Conservation (phyloP, 53 echinoderm and acorn worm species). For the Luidia sarsii region DNA sequence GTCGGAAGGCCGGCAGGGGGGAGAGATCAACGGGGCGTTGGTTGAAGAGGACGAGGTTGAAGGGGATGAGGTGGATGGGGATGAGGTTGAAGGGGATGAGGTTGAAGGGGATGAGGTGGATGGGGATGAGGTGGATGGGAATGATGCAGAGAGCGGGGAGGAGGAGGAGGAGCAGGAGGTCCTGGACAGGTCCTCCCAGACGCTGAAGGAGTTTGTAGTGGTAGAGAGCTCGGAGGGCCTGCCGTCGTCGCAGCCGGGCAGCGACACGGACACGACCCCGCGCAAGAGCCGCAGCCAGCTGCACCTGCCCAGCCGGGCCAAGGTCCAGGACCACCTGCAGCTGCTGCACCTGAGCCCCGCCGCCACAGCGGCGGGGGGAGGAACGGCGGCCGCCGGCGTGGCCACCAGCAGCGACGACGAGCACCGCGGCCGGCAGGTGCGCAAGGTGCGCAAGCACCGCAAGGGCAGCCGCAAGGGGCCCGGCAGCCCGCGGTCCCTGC, state of each 20-base stretch:
- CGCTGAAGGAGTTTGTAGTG: conserved; percentile 78
- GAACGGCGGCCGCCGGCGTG: too few relatives aligned
- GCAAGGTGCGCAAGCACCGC: conserved; percentile 3
- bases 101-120: conserved; percentile 37
- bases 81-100: conserved; percentile 17
- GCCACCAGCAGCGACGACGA: conserved; percentile 51
- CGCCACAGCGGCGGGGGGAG: too few relatives aligned
- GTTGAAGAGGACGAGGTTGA: background rate
- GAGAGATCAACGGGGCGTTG: background rate
- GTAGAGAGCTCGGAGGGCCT: conserved; percentile 56
- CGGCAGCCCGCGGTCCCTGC: conserved; percentile 75
- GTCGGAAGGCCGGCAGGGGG: background rate
- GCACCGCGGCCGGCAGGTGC: background rate
- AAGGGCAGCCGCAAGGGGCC: conserved; percentile 68
- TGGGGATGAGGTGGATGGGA: background rate
- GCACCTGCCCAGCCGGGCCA: conserved; percentile 19
- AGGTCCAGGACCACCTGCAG: background rate
- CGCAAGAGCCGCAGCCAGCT: conserved; percentile 6
- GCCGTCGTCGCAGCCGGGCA: conserved; percentile 24
- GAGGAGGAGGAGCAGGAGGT: conserved; percentile 11
- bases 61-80: background rate
- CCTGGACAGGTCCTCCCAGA: conserved; percentile 41
- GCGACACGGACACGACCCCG: conserved; percentile 14
- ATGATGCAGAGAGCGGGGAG: conserved; percentile 12
- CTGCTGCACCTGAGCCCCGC: too few relatives aligned